These are phyloP conservation scores for Trochalopteron elliotii DNA, from an alignment of 2,113 vertebrate genomes.

Conservation along the genomic window DNA sequence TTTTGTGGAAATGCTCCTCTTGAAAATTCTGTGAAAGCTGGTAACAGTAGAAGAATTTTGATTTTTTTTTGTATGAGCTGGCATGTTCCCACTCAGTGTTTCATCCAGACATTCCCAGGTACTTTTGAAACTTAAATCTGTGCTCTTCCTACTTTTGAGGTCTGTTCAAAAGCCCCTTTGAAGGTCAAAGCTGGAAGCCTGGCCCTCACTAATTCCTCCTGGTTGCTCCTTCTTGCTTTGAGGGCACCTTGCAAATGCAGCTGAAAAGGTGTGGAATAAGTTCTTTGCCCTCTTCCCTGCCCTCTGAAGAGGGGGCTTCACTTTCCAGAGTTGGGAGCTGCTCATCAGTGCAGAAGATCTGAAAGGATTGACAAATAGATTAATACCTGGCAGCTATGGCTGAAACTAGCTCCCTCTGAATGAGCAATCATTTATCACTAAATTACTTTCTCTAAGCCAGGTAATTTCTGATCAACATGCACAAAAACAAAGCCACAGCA, in stretches of 20 bases:
- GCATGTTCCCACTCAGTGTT: neutral
- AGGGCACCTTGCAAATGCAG: neutral
- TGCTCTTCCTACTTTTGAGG: neutral
- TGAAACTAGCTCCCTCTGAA: constrained; percentile 66
- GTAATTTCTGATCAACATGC: constrained; percentile 76
- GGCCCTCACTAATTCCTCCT: neutral
- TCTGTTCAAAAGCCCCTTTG: neutral
- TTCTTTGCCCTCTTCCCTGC: neutral
- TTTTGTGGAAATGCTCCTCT: neutral
- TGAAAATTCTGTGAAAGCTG: neutral
- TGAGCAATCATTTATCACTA: constrained; percentile 72
- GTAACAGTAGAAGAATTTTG: neutral
- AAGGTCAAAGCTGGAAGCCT: constrained; percentile 10
- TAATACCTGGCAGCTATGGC: constrained; percentile 66
- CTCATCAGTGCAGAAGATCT: constrained; percentile 48
- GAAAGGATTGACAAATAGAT: constrained; percentile 68
- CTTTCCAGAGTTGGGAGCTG: constrained; percentile 44
- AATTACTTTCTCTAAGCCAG: constrained; percentile 74
- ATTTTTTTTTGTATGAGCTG: neutral
- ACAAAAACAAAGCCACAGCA: constrained; percentile 39
- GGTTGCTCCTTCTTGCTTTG: neutral
- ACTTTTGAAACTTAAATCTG: neutral
- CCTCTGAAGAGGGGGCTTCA: neutral
- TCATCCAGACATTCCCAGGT: neutral
- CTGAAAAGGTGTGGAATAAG: constrained; percentile 45